These are phyloP conservation scores for Gerris lacustris DNA, from an alignment of 2,888 invertebrate species.

Conservation along the genomic window DNA sequence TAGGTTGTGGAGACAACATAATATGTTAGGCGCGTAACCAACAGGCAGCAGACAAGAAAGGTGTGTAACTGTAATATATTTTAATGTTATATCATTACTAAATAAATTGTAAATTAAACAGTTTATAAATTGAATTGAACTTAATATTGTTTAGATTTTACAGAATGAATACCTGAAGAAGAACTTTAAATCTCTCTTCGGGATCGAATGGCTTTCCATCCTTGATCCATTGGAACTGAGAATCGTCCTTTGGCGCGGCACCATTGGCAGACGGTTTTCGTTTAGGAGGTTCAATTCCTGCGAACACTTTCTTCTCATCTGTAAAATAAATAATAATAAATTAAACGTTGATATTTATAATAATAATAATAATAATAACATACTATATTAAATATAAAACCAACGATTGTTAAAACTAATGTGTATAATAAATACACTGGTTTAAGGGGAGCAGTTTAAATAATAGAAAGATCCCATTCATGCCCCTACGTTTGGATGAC, in stretches of 20 bases:
- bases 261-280: neutral
- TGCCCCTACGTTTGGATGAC: no score
- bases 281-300: constrained; percentile 55
- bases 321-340: constrained; percentile 26
- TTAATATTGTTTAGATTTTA: neutral
- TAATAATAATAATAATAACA: neutral
- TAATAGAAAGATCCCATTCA: no score
- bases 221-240: constrained; percentile 70
- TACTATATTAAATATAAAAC: no score
- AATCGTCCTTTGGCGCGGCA: constrained; percentile 52
- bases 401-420: no score
- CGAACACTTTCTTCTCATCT: constrained; percentile 74
- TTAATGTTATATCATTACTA: neutral
- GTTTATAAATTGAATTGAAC: neutral
- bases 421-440: no score
- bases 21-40: no score
- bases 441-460: no score
- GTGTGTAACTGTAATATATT: neutral
- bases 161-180: constrained; percentile 44
- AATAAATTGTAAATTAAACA: neutral
- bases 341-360: neutral
- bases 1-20: no score
- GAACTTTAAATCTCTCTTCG: constrained; percentile 81
- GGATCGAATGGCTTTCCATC: constrained; percentile 78
- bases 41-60: no score